Percentiles rank a stretch among this genome's conserved stretches.
Conservation (phyloP, 2,113 vertebrate species). For the Papio anubis region DNA sequence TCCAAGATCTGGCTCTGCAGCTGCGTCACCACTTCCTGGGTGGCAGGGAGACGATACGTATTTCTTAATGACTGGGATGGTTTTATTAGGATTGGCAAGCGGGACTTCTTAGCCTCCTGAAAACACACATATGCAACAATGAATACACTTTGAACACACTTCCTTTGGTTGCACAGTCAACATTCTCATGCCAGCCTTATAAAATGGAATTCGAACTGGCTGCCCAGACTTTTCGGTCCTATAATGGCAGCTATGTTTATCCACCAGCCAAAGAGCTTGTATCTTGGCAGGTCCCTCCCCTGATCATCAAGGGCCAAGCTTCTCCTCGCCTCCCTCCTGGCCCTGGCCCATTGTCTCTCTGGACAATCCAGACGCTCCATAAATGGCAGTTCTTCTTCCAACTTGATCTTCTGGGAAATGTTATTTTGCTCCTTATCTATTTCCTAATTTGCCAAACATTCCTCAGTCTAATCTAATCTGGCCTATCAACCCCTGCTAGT, state of each 20-base stretch:
- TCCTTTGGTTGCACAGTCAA: not conserved
- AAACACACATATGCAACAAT: slow-evolving; percentile 53
- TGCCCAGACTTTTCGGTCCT: not conserved
- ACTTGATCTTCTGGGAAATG: not conserved
- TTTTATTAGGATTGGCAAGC: slow-evolving; percentile 88
- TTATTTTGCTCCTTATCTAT: not conserved
- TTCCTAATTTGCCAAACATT: not conserved
- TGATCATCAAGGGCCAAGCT: not conserved
- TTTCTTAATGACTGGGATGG: slow-evolving; percentile 64
- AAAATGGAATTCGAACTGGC: not conserved
- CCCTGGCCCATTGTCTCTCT: not conserved
- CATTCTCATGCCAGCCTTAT: not conserved
- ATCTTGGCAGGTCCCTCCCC: not conserved
- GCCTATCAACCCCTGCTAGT: not conserved
- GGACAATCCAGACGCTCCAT: not conserved
- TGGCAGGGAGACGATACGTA: not conserved
- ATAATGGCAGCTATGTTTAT: not conserved
- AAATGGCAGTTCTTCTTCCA: not conserved
- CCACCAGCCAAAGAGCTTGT: not conserved
- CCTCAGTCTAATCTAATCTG: not conserved
- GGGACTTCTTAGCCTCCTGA: slow-evolving; percentile 87
- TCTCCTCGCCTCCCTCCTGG: not conserved
- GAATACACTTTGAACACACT: not conserved
- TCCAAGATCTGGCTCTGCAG: slow-evolving; percentile 61
- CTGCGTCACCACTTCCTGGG: slow-evolving; percentile 56